Evolutionary conservation across 2,888 invertebrate species (phyloP), one percentile per base, ranked within the genome.

Genomic region (Drosophila incognita): DNA sequence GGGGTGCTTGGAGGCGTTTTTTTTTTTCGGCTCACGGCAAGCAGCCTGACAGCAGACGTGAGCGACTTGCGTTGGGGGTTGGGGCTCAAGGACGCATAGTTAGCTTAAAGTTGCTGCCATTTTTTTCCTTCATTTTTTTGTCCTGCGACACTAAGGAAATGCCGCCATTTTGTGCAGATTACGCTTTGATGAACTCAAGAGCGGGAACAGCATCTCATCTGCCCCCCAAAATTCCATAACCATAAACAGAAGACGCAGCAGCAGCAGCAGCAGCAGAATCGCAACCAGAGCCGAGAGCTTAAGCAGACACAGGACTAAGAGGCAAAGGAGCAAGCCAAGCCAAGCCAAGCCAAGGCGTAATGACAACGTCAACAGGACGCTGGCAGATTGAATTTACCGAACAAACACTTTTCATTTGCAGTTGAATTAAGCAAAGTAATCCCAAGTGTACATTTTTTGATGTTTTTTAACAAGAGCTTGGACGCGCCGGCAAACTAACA

Each of bases 361-460:
- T 85, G 85, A 85, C 85, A 85, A 88, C 85, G 85, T 85, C 85
- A 85, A 85, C 85, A 88, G 76, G 88, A 83, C 72, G 74, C 60
- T 42, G 46, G 65, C 76, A 86, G 89, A 84, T 89, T 84, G 84
- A 87, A 89, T 84, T 87, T 89, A 84, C 89, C 79, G 74, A 89
- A 85, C 89, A 87, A 89, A 87, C 89, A 89, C 87, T 87, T 87
- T 89, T 87, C 87, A 87, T 87, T 87, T 87, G 87, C 87, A 89
- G 85, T 87, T 87, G 89, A 87, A 89, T 87, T 87, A 87, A 83
- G 89, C 87, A 87, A 87, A 87, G 87, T 87, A 87, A 89, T 87
- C 87, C 87, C 87, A 70, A 58, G 87, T 80, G 89, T 85, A 87
- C 72, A 79, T 77, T 77, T 71, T 60, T 38, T 58, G 46, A 11